Conservation (phyloP, 92 coral and sea anemone genomes). For the Blastomussa wellsi region DNA sequence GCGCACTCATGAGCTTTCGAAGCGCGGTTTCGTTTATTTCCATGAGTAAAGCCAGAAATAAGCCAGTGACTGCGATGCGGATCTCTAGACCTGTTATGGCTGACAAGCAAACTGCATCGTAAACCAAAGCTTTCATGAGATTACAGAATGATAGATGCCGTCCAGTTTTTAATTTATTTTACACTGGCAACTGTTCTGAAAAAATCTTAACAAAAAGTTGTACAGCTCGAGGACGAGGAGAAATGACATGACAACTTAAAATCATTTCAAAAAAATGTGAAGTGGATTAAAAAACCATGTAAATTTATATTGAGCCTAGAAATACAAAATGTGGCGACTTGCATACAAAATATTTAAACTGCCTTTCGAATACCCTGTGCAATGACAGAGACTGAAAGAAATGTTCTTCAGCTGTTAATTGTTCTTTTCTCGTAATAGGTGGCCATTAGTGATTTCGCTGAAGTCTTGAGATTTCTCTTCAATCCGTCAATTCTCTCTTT, state of each 20-base stretch:
- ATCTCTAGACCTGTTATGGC: no score
- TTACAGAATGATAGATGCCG: no score
- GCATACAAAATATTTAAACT: neutral
- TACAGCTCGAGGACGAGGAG: neutral
- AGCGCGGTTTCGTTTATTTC: no score
- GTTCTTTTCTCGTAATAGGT: neutral
- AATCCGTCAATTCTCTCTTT: conserved; percentile 3
- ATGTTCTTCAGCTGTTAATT: neutral
- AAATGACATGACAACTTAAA: neutral
- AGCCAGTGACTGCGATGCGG: no score
- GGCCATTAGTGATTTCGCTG: neutral
- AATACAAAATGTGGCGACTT: conserved; percentile 22
- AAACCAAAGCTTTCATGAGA: no score
- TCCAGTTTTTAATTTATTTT: neutral
- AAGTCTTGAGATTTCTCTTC: conserved; percentile 25
- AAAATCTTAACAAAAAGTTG: neutral
- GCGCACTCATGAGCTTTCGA: no score
- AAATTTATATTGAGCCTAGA: neutral
- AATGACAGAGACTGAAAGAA: neutral
- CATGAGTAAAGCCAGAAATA: no score
- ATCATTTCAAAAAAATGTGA: conserved; percentile 2
- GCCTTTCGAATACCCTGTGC: neutral
- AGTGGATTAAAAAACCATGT: conserved; percentile 19
- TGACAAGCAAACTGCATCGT: no score
- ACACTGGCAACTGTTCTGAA: neutral